Evolutionary conservation across 2,113 vertebrate species (phyloP), one percentile per base, ranked within the genome.

Genomic region (Ameiurus melas): DNA sequence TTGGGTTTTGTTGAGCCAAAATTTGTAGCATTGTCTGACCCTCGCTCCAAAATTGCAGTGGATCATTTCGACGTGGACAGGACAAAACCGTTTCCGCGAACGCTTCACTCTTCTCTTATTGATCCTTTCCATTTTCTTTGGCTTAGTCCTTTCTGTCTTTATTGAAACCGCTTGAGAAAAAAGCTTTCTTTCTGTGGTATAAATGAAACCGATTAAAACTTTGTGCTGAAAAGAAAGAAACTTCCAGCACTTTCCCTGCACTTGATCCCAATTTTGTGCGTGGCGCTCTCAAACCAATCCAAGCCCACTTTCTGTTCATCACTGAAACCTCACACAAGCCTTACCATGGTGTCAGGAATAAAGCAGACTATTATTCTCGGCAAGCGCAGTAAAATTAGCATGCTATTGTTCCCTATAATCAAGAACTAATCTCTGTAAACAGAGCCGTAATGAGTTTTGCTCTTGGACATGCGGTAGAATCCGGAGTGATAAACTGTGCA

Each of bases 381-480:
- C 27, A 80, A 22, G 36, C 22, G 71, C 33, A 43, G 77, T 6
- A 47, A 88, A 83, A 79, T 79, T 53, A 19, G 51, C 6, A 22
- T 57, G 27, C 53, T 43, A 58, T 88, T 51, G 70, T 62, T 88
- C 83, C 62, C 79, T 77, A 25, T 78, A 86, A 83, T 88, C 83
- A 86, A 86, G 87, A 79, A 43, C 84, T 86, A 79, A 90, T 86
- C 84, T 83, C 51, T 57, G 78, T 85, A 90, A 86, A 83, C 85
- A 87, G 86, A 30, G 53, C n/a, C 12, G 16, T 81, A 53, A 81
- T 68, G 80, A 73, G 80, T 84, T 90, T 80, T 84, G 58, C 33
- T 87, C n/a, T 66, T 17, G 75, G 78, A 25, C 51, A 16, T 68
- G 20, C 73, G 19, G 16, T 84, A 20, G 39, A 78, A 53, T 51